Base-by-base conservation (phyloP, 1,140 invertebrate species). In the Drosophila miranda region DNA sequence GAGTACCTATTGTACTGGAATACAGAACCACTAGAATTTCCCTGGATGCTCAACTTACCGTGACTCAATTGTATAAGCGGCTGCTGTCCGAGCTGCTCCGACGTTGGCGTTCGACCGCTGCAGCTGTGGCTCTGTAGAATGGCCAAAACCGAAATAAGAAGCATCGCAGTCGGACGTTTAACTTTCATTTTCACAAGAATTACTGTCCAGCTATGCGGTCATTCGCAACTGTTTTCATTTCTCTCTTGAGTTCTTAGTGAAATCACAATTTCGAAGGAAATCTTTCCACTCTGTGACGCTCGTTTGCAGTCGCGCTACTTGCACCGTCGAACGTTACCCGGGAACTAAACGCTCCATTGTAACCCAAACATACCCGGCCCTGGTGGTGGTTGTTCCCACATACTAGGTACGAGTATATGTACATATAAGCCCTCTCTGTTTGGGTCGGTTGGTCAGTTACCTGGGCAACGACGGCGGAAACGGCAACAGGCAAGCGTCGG, bases 51-150 rank as follows among this genome's bases (percentile, higher is more conserved):
- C 73, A 89, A 75, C 89, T 89, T 75, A 90, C 89, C 89, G 76
- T 90, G 89, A 89, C 89, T 90, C 71, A 90, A 89, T 84, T 90
- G 89, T 88, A 90, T 89, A 67, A 90, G 70, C 55, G 89, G 70
- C 61, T 90, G 74, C 34, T 34, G 30, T 0, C 30, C 30, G 9
- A 34, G 30, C 28, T 74, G 63, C 34, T 38, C 34, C 67, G 52
- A 42, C 67, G 50, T 41, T 58, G 51, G 63, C 63, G 53, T 52
- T 38, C 34, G 11, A 38, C 34, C 34, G 3, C 1, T 38, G 34
- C 34, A 13, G 53, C 66, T 59, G 11, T 58, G 46, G 41, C 53
- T 51, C 8, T 51, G 30, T 43, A 66, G 21, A 55, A 61, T 55
- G 28, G 34, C 53, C 74, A 86, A 59, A 64, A 86, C 59, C 56